Evolutionary conservation across 2,888 invertebrate species (phyloP).

Genomic region (Bombyx huttoni): DNA sequence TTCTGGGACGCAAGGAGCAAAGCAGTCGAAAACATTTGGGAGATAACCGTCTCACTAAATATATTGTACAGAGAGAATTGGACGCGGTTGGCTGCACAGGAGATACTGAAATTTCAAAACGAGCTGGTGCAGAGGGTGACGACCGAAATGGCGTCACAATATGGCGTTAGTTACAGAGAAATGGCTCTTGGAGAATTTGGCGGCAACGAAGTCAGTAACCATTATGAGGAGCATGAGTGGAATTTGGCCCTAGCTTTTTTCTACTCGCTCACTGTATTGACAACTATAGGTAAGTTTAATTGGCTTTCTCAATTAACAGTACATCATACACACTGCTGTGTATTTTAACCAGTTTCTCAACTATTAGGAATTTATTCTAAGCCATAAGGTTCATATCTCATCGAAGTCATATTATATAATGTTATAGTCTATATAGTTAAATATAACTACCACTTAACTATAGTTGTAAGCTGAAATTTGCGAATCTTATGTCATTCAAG

Average conservation of each 20-base stretch:
- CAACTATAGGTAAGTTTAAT: conserved; percentile 80
- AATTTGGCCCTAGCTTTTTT: conserved; percentile 92
- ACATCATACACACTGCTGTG: neutral
- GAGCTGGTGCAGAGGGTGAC: conserved; percentile 84
- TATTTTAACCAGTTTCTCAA: neutral
- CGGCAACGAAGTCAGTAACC: conserved; percentile 44
- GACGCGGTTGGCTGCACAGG: conserved; percentile 85
- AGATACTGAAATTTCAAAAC: conserved; percentile 87
- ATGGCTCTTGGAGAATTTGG: conserved; percentile 65
- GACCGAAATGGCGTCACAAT: conserved; percentile 80
- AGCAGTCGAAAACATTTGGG: conserved; percentile 92
- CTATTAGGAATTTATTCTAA: too few species aligned
- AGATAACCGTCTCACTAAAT: conserved; percentile 89
- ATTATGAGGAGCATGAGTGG: conserved; percentile 82
- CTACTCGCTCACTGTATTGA: conserved; percentile 94
- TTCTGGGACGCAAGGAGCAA: conserved; percentile 64
- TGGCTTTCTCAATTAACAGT: conserved; percentile 3
- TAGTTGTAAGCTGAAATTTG: too few species aligned
- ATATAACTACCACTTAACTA: too few species aligned
- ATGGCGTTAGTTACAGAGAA: conserved; percentile 66
- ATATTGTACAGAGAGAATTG: conserved; percentile 92
- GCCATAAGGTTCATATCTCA: too few species aligned
- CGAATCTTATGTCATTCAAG: too few species aligned
- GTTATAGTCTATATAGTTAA: too few species aligned
- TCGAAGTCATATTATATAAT: too few species aligned